These are phyloP conservation scores for Leucoptera coffeella DNA, from an alignment of 2,888 invertebrate species.

Conservation along the genomic window DNA sequence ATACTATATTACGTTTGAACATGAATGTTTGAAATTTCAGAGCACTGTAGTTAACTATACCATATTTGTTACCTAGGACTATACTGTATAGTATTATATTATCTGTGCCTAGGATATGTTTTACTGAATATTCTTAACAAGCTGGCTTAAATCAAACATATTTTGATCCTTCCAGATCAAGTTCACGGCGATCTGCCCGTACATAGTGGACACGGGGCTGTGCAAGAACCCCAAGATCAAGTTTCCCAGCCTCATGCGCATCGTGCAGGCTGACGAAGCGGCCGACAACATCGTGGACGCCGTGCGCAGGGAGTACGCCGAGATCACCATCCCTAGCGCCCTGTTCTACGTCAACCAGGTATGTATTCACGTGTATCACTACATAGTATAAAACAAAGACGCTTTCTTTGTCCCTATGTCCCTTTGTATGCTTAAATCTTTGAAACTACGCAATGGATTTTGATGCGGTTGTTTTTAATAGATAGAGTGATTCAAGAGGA, in stretches of 20 bases:
- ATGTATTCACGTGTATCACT: too few species aligned
- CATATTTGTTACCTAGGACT: too few species aligned
- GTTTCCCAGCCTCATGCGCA: slow-evolving; percentile 59
- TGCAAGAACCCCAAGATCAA: slow-evolving; percentile 70
- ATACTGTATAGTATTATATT: too few species aligned
- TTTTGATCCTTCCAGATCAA: slow-evolving; percentile 48
- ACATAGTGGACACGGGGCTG: slow-evolving; percentile 80
- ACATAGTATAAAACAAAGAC: too few species aligned
- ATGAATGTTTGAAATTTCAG: too few species aligned
- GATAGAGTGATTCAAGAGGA: too few species aligned
- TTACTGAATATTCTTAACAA: not conserved
- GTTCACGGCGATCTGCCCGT: slow-evolving; percentile 79
- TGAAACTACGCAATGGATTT: too few species aligned
- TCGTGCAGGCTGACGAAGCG: slow-evolving; percentile 58
- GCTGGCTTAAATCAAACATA: not conserved
- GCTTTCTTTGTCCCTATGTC: too few species aligned
- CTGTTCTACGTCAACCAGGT: slow-evolving; percentile 52
- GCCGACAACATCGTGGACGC: slow-evolving; percentile 62
- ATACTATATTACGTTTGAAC: too few species aligned
- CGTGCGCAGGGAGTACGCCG: slow-evolving; percentile 55
- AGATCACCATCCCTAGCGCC: slow-evolving; percentile 59
- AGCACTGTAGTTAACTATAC: too few species aligned
- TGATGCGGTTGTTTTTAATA: too few species aligned
- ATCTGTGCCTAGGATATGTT: not conserved
- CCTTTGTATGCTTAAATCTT: too few species aligned